Conservation (phyloP, 2,113 vertebrate species). For the Festucalex cinctus region DNA sequence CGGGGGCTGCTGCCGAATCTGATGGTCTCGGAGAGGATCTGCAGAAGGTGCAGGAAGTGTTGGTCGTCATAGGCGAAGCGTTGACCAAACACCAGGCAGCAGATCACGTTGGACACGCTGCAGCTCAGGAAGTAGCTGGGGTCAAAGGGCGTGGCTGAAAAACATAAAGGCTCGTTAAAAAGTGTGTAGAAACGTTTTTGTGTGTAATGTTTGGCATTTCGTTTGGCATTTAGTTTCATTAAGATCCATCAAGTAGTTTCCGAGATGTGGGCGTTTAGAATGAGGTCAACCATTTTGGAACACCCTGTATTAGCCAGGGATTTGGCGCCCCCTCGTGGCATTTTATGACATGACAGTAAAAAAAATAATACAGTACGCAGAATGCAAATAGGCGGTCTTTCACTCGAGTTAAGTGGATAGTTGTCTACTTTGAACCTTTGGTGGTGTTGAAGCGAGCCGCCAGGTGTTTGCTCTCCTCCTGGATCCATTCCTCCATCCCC, state of each 20-base stretch:
- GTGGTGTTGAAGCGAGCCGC: conserved; percentile 59
- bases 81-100: conserved; percentile 73
- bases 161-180: background rate
- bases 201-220: too few species aligned
- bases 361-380: background rate
- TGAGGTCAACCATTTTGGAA: too few species aligned
- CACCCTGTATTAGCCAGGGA: too few species aligned
- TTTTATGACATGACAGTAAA: background rate
- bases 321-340: too few species aligned
- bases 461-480: conserved; percentile 76
- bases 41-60: conserved; percentile 62
- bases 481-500: conserved; percentile 68
- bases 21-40: conserved; percentile 32
- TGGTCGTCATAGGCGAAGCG: conserved; percentile 71
- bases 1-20: conserved; percentile 51
- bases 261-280: too few species aligned
- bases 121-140: conserved; percentile 63
- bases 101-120: conserved; percentile 75
- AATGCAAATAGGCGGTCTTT: background rate
- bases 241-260: too few species aligned
- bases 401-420: background rate
- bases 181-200: too few species aligned
- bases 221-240: too few species aligned
- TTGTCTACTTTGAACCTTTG: background rate
- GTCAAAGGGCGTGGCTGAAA: conserved; percentile 61